Evolutionary conservation across 2,797 vertebrate genomes (phyloP), one percentile per base, ranked within the genome.

Genomic region (Mionectes olivaceus): DNA sequence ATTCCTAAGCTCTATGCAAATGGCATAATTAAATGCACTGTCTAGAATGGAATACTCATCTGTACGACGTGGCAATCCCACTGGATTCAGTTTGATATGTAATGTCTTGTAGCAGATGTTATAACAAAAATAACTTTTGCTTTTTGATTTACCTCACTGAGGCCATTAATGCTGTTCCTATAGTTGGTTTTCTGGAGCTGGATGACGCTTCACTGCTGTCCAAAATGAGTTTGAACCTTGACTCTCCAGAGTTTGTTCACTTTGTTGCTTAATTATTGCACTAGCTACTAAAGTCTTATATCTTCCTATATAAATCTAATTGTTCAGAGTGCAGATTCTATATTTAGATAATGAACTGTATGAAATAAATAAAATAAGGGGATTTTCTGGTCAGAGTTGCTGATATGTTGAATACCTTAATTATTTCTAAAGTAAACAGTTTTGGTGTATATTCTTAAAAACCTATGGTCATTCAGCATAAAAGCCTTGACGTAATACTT

Each of bases 281-380:
- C 97, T 97, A 96, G 86, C 97, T 85, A 95, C 95, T 91, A 95
- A 94, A 96, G 94, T 96, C 97, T 97, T 87, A 94, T 73, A 83
- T 91, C 94, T 94, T 96, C 92, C 97, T 96, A 96, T 90, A 83
- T 91, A 97, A 97, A 94, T 83, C 96, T 95, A 97, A 91, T 83
- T 91, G 87, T 96, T 97, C 97, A 95, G 94, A 96, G 93, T 96
- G 91, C 96, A 87, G 73, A 93, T 96, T 96, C 96, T 96, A 79
- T 65, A 60, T 95, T 95, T 95, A 96, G 96, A 96, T 96, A 94
- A 96, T 97, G 96, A 96, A 95, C 56, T 77, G 90, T 97, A 97
- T 97, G 97, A 97, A 98, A 98, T 98, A 98, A 98, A 98, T 98
- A 98, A 98, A 97, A 94, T 92, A 89, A 92, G 94, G 87, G 84